These are phyloP conservation scores for Drepanosiphum platanoidis DNA, from an alignment of 2,888 invertebrate genomes.

Conservation along the genomic window DNA sequence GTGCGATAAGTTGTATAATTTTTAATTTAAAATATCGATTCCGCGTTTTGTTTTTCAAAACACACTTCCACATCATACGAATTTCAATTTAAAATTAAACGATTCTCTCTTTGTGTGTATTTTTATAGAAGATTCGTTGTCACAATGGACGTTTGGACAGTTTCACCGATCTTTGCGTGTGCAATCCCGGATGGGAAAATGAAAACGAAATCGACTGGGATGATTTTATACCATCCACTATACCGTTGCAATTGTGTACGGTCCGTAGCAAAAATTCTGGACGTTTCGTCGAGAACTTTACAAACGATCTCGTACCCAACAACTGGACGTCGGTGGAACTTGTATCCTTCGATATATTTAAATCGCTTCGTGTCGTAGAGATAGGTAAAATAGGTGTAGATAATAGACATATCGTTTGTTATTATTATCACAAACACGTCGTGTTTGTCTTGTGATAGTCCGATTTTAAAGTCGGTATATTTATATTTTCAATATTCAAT, in stretches of 20 bases:
- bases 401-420: too few species aligned
- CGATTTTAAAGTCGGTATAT: too few species aligned
- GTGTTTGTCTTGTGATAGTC: too few species aligned
- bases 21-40: not conserved
- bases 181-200: slow-evolving; percentile 56
- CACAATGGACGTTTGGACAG: slow-evolving; percentile 49
- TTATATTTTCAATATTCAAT: too few species aligned
- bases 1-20: not conserved
- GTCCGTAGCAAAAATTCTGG: not conserved
- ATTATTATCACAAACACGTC: too few species aligned
- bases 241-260: slow-evolving; percentile 32
- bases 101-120: too few species aligned
- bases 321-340: not conserved
- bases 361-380: not conserved
- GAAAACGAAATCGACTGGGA: slow-evolving; percentile 20
- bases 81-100: too few species aligned
- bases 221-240: slow-evolving; percentile 33
- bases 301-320: not conserved
- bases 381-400: too few species aligned
- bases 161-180: slow-evolving; percentile 28
- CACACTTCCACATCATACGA: too few species aligned
- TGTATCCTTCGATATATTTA: slow-evolving; percentile 30
- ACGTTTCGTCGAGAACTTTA: not conserved
- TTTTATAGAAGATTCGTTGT: slow-evolving; percentile 49
- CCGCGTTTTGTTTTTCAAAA: not conserved